Percentiles rank a stretch among this genome's conserved stretches.
Evolutionary conservation across 2,113 vertebrate genomes (phyloP).

Genomic region (Pongo abelii): DNA sequence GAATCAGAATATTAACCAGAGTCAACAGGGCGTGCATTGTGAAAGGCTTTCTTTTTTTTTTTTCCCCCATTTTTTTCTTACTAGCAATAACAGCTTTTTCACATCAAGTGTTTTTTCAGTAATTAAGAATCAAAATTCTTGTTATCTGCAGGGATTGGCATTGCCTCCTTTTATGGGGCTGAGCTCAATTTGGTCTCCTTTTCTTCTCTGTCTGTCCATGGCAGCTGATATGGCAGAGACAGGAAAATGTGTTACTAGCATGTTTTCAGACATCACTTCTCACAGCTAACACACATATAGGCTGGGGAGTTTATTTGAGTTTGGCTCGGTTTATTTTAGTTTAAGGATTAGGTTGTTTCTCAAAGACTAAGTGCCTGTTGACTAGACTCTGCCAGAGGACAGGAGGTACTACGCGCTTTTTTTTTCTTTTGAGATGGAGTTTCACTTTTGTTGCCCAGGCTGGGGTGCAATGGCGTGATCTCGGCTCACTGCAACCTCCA

Average conservation of each 20-base stretch:
- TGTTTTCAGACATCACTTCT: background rate
- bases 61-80: background rate
- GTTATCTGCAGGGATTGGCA: background rate
- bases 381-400: background rate
- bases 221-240: background rate
- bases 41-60: background rate
- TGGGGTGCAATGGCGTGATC: too few species aligned
- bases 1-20: background rate
- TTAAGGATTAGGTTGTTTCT: background rate
- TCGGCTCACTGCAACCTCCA: too few species aligned
- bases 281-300: background rate
- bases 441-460: too few species aligned
- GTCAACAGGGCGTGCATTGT: background rate
- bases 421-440: too few species aligned
- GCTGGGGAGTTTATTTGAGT: background rate
- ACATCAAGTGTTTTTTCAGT: background rate
- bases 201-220: background rate
- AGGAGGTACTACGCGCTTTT: background rate
- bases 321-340: background rate
- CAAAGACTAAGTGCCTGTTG: background rate
- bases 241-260: accelerated
- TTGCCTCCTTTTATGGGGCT: background rate
- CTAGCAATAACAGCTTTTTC: background rate
- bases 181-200: background rate
- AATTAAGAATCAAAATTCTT: background rate